These are phyloP conservation scores for Leptothorax acervorum DNA, from an alignment of 2,888 invertebrate species.

Conservation along the genomic window DNA sequence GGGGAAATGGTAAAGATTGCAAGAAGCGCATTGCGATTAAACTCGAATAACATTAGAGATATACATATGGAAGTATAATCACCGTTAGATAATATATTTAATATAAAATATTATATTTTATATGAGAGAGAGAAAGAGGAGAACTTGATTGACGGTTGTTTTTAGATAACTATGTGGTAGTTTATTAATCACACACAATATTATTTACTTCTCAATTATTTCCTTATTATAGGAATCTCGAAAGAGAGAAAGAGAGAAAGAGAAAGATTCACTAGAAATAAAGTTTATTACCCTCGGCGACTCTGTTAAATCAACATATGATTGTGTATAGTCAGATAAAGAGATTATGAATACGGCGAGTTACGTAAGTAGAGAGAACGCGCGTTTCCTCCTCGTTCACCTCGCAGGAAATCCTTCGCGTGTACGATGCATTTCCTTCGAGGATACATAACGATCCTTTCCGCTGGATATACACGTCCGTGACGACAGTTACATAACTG, in stretches of 20 bases:
- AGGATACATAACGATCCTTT: conserved; percentile 50
- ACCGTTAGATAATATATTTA: background rate
- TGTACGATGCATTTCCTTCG: conserved; percentile 45
- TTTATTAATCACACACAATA: background rate
- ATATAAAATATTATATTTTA: background rate
- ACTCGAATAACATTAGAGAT: background rate
- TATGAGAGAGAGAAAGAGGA: background rate
- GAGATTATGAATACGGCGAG: conserved; percentile 38
- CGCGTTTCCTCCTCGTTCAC: conserved; percentile 10
- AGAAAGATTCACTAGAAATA: background rate
- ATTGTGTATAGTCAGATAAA: conserved; percentile 42
- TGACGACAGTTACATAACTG: conserved; percentile 10
- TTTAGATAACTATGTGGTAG: background rate
- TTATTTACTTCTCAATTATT: conserved; percentile 8
- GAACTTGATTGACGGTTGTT: background rate
- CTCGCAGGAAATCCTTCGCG: conserved; percentile 47
- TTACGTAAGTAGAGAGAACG: conserved; percentile 36
- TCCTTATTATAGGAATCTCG: background rate
- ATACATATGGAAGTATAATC: background rate
- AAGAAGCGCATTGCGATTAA: background rate
- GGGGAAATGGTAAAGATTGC: background rate
- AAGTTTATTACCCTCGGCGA: conserved; percentile 26
- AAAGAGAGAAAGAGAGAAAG: background rate
- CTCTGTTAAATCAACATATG: conserved; percentile 22
- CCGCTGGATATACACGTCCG: conserved; percentile 5